Evolutionary conservation across 2,113 vertebrate species (phyloP).

Genomic region (Lamprotornis superbus): DNA sequence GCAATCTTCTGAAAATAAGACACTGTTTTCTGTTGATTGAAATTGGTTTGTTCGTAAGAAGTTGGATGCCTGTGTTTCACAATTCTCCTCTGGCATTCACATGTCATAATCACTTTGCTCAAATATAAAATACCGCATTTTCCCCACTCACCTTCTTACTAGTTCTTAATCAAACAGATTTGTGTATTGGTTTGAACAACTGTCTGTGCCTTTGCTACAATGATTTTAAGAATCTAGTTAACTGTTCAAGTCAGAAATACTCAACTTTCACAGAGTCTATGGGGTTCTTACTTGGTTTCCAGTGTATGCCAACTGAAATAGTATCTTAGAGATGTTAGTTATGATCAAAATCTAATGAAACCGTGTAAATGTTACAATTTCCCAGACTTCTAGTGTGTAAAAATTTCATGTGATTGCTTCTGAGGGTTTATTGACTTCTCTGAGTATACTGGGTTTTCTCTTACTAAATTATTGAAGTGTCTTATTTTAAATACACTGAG

Average conservation of each 20-base stretch:
- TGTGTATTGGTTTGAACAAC: neutral
- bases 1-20: neutral
- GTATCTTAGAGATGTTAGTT: neutral
- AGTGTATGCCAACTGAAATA: neutral
- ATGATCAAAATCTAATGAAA: neutral
- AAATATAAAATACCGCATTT: neutral
- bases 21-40: neutral
- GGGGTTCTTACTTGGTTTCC: neutral
- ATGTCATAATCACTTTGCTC: neutral
- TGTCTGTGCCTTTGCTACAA: neutral
- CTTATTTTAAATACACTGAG: neutral
- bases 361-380: neutral
- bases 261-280: neutral
- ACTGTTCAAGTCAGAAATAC: neutral
- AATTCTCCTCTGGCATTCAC: neutral
- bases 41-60: neutral
- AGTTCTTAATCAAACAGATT: neutral
- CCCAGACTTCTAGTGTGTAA: neutral
- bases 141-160: neutral
- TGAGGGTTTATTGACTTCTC: neutral
- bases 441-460: neutral
- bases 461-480: neutral
- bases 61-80: neutral
- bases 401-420: neutral
- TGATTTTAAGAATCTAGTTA: neutral